Base-by-base conservation (phyloP, 92 coral and sea anemone genomes). In the Zoanthus gigantus region DNA sequence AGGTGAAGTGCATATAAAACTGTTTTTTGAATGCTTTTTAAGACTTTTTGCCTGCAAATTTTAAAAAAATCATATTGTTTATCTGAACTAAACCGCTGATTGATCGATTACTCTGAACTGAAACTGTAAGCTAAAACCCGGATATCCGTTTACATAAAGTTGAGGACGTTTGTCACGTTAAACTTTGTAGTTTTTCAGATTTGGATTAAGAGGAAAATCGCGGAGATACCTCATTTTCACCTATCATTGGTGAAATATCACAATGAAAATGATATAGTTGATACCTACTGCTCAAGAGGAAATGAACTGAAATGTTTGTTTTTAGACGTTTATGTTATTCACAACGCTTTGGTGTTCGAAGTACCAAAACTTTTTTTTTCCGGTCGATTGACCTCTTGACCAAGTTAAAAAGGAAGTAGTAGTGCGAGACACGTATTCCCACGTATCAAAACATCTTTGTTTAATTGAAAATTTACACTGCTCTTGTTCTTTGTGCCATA, bases 361-460 rank as follows among this genome's bases (percentile, higher is more conserved):
- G 14, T 9, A 28, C 66, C 17, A 31, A 14, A 31, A 9, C 46
- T 13, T 23, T 31, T 16, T 13, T 29, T 69, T 2, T 69, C 74
- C 47, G 47, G n/a, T 30, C 47, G 45, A 69, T 9, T 69, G 74
- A 69, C 74, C 45, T 69, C 17, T 10, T 31, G 74, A 69, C 74
- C 14, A 15, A 15, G 31, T 69, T 69, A 69, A 69, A 69, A 28
- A 29, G 74, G 74, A 69, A 69, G 74, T 69, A 9, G 74, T 69
- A 28, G 30, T 16, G n/a, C 5, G 4, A n/a, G 1, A 50, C 69
- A 63, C 69, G 69, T 63, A n/a, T 7, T 16, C 32, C 31, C 69
- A 63, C 69, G 69, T 63, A 17, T 58, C 6, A 58, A 63, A 63
- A 23, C 17, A 63, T 63, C n/a, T 58, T 3, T 31, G 29, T 63